Evolutionary conservation across 2,113 vertebrate species (phyloP), one percentile per base, ranked within the genome.

Genomic region (Catharus minimus): DNA sequence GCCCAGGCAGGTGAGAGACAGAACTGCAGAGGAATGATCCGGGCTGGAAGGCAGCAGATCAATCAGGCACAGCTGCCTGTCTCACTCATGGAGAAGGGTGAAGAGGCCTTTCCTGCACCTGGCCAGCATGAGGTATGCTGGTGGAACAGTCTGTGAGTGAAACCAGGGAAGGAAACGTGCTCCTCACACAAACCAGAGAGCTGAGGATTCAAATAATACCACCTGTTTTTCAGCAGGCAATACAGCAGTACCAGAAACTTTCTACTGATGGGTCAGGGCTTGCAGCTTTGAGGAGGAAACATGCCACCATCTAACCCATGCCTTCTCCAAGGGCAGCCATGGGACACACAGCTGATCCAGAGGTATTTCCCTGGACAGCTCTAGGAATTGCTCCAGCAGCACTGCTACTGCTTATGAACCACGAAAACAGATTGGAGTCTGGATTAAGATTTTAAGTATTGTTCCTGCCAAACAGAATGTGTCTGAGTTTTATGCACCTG

Each of bases 1-100:
- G 15, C 49, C 69, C 80, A 82, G 74, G 82, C 80, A 94, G 88
- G 78, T 94, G 86, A 90, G 89, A 95, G 77, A 85, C 77, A 87
- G 71, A 76, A 33, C 75, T 50, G 78, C 86, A 87, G 75, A 89
- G 89, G 89, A 90, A 77, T 15, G 78, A 94, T 92, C 58, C 2
- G 1, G 74, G 67, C 81, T 87, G 43, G 58, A 78, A 93, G 91
- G 92, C 81, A 89, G 74, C 58, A 66, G 86, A 95, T 95, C 79
- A 53, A 82, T 92, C 78, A 80, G 90, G 52, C 52, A 62, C 64
- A 80, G 67, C 64, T 50, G 50, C 76, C 75, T 47, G 86, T 80
- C 52, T 75, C 4, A 1, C 64, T 72, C 28, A 13, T 11, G 11
- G 56, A 49, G 36, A 43, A 86, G 50, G 71, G 22, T 56, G 49